Conservation (phyloP, 1,140 invertebrate genomes). For the Bombus superbus region DNA sequence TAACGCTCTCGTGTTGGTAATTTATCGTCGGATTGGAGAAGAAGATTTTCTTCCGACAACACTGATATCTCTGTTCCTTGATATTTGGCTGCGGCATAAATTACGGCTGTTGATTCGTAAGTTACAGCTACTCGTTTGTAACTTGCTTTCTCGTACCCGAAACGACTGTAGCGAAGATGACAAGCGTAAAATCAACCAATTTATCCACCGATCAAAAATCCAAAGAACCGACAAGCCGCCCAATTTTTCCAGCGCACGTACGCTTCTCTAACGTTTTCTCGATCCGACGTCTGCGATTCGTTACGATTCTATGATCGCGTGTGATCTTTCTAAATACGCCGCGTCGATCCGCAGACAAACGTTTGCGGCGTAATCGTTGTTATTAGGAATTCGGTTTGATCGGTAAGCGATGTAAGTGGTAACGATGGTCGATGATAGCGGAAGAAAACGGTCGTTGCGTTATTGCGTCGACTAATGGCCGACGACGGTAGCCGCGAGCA, state of each 20-base stretch:
- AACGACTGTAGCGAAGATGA: no score
- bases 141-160: no score
- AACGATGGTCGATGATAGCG: neutral
- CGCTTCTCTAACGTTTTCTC: neutral
- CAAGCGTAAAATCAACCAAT: no score
- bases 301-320: no score
- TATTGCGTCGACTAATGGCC: slow-evolving; percentile 41
- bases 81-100: neutral
- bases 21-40: neutral
- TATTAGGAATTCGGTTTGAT: neutral
- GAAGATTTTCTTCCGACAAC: no score
- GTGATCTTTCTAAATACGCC: no score
- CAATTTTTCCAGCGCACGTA: no score
- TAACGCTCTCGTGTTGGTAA: neutral
- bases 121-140: no score
- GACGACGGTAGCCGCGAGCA: slow-evolving; percentile 26
- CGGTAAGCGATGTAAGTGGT: neutral
- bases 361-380: neutral
- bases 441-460: slow-evolving; percentile 26
- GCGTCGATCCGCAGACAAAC: neutral
- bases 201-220: no score
- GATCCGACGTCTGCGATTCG: no score
- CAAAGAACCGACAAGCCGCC: no score
- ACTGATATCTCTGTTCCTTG: neutral
- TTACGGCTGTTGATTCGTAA: no score